Percentiles rank a stretch among this genome's conserved stretches.
These are phyloP conservation scores for Sebastes iracundus DNA, from an alignment of 2,797 vertebrate species.

Conservation along the genomic window DNA sequence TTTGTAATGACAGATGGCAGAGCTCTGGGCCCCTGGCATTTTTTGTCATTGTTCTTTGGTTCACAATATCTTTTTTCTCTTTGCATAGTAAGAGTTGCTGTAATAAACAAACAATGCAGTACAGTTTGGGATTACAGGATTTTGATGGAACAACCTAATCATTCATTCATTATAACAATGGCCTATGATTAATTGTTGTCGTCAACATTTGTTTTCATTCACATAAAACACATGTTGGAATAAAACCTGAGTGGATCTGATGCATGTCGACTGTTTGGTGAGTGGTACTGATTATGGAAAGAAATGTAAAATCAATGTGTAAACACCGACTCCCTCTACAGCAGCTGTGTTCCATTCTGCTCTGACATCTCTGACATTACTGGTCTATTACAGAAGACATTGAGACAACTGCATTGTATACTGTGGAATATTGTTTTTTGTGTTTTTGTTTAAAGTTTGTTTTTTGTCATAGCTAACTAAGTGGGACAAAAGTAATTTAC, in stretches of 20 bases:
- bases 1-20: not conserved
- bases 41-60: not conserved
- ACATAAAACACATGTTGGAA: not conserved
- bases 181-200: not conserved
- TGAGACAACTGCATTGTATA: not conserved
- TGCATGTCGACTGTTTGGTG: not conserved
- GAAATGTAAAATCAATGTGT: not conserved
- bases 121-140: not conserved
- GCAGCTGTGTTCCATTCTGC: conserved; percentile 2
- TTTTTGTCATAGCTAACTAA: not conserved
- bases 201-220: not conserved
- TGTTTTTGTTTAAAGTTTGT: not conserved
- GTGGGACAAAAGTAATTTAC: not conserved
- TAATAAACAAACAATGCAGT: not conserved
- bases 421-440: not conserved
- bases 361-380: not conserved
- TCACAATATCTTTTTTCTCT: not conserved
- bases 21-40: not conserved
- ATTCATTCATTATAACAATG: not conserved
- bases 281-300: not conserved
- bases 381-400: not conserved
- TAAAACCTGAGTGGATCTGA: not conserved
- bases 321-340: not conserved
- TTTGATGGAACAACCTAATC: not conserved
- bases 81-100: not conserved